Base-by-base conservation (phyloP, 2,113 vertebrate genomes). In the Lampris megalopsis region DNA sequence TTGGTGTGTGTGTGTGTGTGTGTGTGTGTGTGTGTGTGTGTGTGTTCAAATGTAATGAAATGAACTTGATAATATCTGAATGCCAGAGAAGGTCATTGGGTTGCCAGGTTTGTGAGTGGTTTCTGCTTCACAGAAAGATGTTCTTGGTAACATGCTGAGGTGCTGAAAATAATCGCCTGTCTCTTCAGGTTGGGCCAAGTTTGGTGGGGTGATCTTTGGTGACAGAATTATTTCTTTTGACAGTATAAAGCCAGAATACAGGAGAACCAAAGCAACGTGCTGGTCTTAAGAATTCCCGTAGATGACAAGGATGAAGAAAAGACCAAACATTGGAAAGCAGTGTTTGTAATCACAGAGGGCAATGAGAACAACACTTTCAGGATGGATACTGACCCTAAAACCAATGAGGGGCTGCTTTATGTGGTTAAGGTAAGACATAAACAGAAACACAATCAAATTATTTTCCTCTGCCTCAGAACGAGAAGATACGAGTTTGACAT, bases 311-410 rank as follows among this genome's bases (percentile, higher is more conserved):
- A 97, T 93, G 80, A 72, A 73, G 9, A 88, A 91, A 50, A 95
- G 92, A 0, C 80, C 92, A 38, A 63, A 45, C 92, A 93, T 79
- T 95, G 95, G 36, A 86, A 49, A 57, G 94, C 95, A 7, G 73
- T 91, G 0, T 97, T 93, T 75, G 88, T 74, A 53, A 96, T 97
- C 66, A 86, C 92, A 67, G 91, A 90, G 56, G 96, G 96, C 73
- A 96, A 97, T 36, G 95, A 96, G 50, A 93, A 92, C 2, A 92
- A 80, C 10, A 86, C 94, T 76, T 97, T 97, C 87, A 88, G 90
- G 87, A 94, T 97, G 56, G 92, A 90, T 56, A 96, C 94, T 6
- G 95, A 97, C 69, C 94, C 89, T 38, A 88, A 80, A 11, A 96
- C 96, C 70, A 97, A 97, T 2, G 94, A 95, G 72, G 96, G 91